Percentiles rank a stretch among this genome's conserved stretches.
Evolutionary conservation across 2,888 invertebrate genomes (phyloP).

Genomic region (Euplagia quadripunctaria): DNA sequence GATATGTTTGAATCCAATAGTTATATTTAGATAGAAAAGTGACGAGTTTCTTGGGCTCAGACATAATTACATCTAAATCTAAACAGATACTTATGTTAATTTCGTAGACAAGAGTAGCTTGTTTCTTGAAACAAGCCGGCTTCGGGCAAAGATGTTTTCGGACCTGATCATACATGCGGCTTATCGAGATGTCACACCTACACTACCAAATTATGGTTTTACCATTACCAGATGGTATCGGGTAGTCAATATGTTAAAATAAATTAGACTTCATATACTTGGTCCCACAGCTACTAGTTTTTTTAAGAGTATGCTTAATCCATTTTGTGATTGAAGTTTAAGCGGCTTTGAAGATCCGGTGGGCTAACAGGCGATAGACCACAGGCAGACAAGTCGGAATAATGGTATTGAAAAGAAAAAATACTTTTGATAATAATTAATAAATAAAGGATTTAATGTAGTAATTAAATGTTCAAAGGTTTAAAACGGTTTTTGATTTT

Average conservation of each 20-base stretch:
- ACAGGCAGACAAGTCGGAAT: conserved; percentile 12
- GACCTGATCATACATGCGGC: not conserved
- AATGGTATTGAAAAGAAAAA: not conserved
- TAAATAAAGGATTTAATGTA: not conserved
- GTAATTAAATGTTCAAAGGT: not conserved
- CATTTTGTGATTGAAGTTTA: conserved; percentile 15
- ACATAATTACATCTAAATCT: conserved; percentile 9
- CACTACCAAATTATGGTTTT: conserved; percentile 15
- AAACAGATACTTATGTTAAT: not conserved
- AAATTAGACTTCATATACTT: conserved; percentile 21
- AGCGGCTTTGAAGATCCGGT: not conserved
- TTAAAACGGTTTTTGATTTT: not conserved
- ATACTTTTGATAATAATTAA: too few species aligned
- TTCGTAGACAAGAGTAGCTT: not conserved
- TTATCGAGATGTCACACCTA: conserved; percentile 23
- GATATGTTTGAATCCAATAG: conserved; percentile 32
- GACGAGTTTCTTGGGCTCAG: conserved; percentile 17
- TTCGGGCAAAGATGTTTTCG: conserved; percentile 12
- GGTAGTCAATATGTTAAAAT: conserved; percentile 20
- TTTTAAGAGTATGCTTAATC: conserved; percentile 34
- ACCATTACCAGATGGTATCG: conserved; percentile 19
- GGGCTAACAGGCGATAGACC: conserved; percentile 3
- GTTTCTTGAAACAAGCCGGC: not conserved
- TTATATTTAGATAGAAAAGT: conserved; percentile 27
- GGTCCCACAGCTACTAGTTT: conserved; percentile 13